phyloP scores from a whole-genome alignment of 2,888 invertebrate genomes.

The Andrena flavipes region DNA sequence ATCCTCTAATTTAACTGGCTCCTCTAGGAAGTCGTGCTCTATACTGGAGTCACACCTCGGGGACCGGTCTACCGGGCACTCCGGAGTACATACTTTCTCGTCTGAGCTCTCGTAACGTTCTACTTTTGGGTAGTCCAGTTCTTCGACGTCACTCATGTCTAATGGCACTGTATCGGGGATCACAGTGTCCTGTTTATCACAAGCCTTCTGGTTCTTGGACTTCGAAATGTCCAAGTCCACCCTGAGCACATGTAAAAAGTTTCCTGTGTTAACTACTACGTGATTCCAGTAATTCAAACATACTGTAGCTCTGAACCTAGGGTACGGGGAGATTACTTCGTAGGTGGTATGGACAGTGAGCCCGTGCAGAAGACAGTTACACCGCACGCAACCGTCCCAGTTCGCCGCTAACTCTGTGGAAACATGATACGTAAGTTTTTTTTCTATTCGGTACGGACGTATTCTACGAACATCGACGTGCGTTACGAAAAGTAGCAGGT shows the following conservation, averaged over 20 bases:
- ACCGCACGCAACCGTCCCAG: constrained; percentile 87
- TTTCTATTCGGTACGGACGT: neutral
- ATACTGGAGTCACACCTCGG: constrained; percentile 77
- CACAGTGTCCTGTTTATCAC: constrained; percentile 81
- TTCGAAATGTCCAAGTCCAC: constrained; percentile 86
- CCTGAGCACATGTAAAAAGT: constrained; percentile 92
- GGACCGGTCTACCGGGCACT: constrained; percentile 75
- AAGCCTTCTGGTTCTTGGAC: constrained; percentile 74
- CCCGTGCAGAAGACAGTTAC: constrained; percentile 94
- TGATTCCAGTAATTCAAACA: constrained; percentile 90
- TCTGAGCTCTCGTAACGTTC: constrained; percentile 77
- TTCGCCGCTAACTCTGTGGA: constrained; percentile 85
- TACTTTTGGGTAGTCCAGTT: constrained; percentile 77
- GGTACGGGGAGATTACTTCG: constrained; percentile 94
- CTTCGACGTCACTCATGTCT: constrained; percentile 80
- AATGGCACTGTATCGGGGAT: constrained; percentile 78
- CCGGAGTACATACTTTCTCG: constrained; percentile 76
- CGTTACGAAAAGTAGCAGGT: no score
- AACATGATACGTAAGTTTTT: constrained; percentile 3
- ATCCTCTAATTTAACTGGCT: constrained; percentile 74
- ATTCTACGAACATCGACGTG: neutral
- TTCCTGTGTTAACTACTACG: constrained; percentile 94
- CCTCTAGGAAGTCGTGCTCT: constrained; percentile 77
- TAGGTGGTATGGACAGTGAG: constrained; percentile 97
- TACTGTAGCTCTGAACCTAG: constrained; percentile 90